Evolutionary conservation across 1,140 invertebrate genomes (phyloP).

Genomic region (Hyphantria cunea): DNA sequence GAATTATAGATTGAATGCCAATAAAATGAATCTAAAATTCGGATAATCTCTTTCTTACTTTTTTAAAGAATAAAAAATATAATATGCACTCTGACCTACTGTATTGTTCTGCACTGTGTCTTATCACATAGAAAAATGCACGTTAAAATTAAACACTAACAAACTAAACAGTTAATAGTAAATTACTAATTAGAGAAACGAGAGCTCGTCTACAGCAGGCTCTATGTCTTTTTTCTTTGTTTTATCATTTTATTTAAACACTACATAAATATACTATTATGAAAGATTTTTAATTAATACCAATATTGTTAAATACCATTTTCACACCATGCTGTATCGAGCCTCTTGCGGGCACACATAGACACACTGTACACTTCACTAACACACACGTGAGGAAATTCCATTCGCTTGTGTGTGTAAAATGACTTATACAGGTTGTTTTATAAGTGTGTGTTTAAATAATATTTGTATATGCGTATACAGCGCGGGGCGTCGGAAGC

Average conservation of each 20-base stretch:
- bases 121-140: slow-evolving; percentile 38
- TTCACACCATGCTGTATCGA: not conserved
- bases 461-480: slow-evolving; percentile 14
- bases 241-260: not conserved
- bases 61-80: too few relatives aligned
- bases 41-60: too few relatives aligned
- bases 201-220: not conserved
- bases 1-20: too few relatives aligned
- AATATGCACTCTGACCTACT: too few relatives aligned
- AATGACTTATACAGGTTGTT: not conserved
- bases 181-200: slow-evolving; percentile 21
- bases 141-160: slow-evolving; percentile 31
- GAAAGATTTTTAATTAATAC: not conserved
- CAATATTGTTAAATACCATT: not conserved
- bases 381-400: not conserved
- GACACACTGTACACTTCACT: not conserved
- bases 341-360: not conserved
- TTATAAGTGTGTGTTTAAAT: slow-evolving; percentile 2
- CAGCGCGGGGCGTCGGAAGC: slow-evolving; percentile 21
- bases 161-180: slow-evolving; percentile 20
- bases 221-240: not conserved
- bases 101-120: slow-evolving; percentile 23
- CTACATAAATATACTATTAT: not conserved
- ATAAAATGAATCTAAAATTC: too few relatives aligned
- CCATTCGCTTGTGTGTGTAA: not conserved